A percentile compares a stretch with the other conserved stretches of the same genome.
phyloP scores from a whole-genome alignment of 2,113 vertebrate species.

The Mirounga angustirostris region DNA sequence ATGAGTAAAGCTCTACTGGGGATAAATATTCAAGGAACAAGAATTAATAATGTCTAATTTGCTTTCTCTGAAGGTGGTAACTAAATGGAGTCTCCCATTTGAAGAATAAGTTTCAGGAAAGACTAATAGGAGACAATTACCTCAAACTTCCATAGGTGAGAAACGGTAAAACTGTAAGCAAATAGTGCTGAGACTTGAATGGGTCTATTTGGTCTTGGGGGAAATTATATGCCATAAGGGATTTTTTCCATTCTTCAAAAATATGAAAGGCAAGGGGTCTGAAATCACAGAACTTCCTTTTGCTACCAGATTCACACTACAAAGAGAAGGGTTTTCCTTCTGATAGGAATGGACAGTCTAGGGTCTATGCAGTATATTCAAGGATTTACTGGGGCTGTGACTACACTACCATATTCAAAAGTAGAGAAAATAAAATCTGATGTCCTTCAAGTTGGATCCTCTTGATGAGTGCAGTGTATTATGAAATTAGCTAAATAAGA shows the following conservation, averaged over 20 bases:
- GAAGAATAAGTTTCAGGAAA: constrained; percentile 40
- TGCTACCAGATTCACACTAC: background rate
- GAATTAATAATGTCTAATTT: background rate
- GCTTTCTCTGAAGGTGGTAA: constrained; percentile 54
- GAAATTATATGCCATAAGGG: background rate
- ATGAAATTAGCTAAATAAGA: constrained; percentile 32
- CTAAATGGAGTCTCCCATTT: constrained; percentile 24
- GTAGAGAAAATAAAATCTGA: background rate
- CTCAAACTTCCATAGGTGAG: background rate
- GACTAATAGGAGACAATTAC: background rate
- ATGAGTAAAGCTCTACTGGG: background rate
- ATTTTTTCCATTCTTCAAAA: background rate
- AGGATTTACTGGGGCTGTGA: background rate
- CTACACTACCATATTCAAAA: background rate
- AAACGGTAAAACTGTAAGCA: constrained; percentile 12
- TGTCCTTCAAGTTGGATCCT: background rate
- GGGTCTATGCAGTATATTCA: background rate
- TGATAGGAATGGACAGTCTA: background rate
- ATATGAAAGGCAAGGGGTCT: constrained; percentile 11
- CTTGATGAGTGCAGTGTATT: background rate
- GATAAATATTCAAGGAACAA: background rate
- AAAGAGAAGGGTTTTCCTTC: background rate
- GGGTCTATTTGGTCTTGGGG: background rate
- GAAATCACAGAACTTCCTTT: background rate
- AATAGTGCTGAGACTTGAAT: constrained; percentile 4